Evolutionary conservation across 2,888 invertebrate genomes (phyloP).

Genomic region (Drosophila atripex): DNA sequence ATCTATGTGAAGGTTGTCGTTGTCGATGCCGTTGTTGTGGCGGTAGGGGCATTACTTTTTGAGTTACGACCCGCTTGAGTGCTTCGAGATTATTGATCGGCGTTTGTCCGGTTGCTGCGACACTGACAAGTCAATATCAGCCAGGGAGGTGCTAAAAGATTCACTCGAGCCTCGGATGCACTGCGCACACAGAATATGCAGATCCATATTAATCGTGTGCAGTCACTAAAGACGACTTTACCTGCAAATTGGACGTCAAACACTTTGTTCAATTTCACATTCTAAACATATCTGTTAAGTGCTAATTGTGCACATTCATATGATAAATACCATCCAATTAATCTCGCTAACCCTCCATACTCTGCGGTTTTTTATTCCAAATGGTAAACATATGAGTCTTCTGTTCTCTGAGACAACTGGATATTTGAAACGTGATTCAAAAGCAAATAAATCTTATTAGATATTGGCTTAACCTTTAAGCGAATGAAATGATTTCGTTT

Average conservation of each 20-base stretch:
- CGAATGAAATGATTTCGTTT: not conserved
- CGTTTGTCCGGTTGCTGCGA: slow-evolving; percentile 16
- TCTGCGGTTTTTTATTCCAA: slow-evolving; percentile 13
- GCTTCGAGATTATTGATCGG: slow-evolving; percentile 24
- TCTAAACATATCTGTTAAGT: slow-evolving; percentile 19
- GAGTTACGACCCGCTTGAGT: slow-evolving; percentile 32
- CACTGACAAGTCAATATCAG: slow-evolving; percentile 25
- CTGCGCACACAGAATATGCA: slow-evolving; percentile 19
- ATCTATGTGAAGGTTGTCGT: slow-evolving; percentile 67
- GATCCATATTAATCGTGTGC: slow-evolving; percentile 34
- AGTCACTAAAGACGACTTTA: slow-evolving; percentile 22
- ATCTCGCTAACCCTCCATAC: slow-evolving; percentile 14
- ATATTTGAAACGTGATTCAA: slow-evolving; percentile 2
- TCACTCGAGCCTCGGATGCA: slow-evolving; percentile 29
- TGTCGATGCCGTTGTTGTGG: not conserved
- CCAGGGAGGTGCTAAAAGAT: slow-evolving; percentile 45
- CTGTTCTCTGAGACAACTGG: slow-evolving; percentile 8
- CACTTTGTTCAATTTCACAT: slow-evolving; percentile 39
- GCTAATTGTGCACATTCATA: slow-evolving; percentile 39
- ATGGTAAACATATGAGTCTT: slow-evolving; percentile 12
- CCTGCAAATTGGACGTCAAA: slow-evolving; percentile 35
- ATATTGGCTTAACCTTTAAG: not conserved
- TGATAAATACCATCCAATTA: slow-evolving; percentile 38
- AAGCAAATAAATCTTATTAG: slow-evolving; percentile 3
- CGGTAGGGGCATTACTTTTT: slow-evolving; percentile 33